Evolutionary conservation across 35 echinoderm and acorn worm genomes (phyloP), one percentile per base, ranked within the genome.

Genomic region (Eucidaris tribuloides): DNA sequence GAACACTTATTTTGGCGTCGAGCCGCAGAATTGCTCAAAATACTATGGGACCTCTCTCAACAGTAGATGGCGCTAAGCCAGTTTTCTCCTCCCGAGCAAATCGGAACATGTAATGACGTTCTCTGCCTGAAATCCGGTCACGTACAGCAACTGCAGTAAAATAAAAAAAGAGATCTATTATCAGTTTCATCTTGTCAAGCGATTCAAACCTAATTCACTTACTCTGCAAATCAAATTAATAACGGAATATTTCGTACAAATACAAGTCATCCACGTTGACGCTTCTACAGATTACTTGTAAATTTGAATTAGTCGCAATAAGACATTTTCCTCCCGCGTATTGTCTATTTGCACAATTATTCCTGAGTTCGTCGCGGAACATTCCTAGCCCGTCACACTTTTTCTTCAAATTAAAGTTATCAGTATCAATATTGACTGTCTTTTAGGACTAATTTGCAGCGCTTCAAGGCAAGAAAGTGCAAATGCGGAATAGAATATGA

Each of bases 391-490:
- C 44, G 68, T 74, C 68, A 74, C 68, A 74, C 38, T 42, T 33
- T 74, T 74, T 74, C 68, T 40, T 74, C 68, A 74, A 74, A 74
- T 74, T 74, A 74, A 74, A 74, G 68, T 74, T 74, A 74, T 74
- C 68, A 74, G 28, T 74, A 74, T 74, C 68, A 74, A 74, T 74
- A 74, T 74, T 74, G 68, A 74, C 68, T 74, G 68, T 74, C 68
- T 74, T 74, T 74, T 74, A 74, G 68, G 35, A 40, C 68, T 74
- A 74, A 74, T 74, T 74, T 74, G 68, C 68, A 41, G 37, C 38
- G 68, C 68, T 74, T 40, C 35, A 41, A 74, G 68, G 68, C 68
- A 74, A 74, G 14, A 74, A 74, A 74, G 68, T 74, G 68, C 68
- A 74, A 74, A 74, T 74, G 68, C 35, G 68, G 41, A 74, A 74